These are phyloP conservation scores for Carlito syrichta DNA, from an alignment of 2,113 vertebrate species.

Conservation along the genomic window DNA sequence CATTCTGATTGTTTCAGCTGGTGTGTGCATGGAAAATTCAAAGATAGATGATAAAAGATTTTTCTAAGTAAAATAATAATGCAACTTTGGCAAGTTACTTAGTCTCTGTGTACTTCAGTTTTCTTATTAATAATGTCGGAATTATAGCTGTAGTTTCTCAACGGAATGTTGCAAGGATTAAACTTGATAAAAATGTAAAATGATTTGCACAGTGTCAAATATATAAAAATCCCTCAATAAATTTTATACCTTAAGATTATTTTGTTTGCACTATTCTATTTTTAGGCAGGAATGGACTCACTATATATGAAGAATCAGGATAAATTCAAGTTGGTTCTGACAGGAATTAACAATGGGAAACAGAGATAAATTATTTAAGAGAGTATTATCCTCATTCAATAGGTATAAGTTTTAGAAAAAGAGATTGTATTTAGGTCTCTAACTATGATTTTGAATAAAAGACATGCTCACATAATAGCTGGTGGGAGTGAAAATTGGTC, in stretches of 20 bases:
- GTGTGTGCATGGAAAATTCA: background rate
- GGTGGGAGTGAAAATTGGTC: too few species aligned
- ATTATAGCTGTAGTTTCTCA: background rate
- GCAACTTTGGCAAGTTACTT: background rate
- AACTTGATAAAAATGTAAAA: background rate
- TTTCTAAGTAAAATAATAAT: background rate
- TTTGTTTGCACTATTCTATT: background rate
- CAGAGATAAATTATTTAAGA: background rate
- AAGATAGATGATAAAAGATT: background rate
- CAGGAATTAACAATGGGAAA: background rate
- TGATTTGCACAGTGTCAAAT: background rate
- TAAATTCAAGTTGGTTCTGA: background rate
- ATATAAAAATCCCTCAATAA: background rate
- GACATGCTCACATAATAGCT: too few species aligned
- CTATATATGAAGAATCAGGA: background rate
- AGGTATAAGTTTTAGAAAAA: background rate
- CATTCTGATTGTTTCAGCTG: background rate
- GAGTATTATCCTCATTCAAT: too few species aligned
- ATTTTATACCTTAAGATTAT: background rate
- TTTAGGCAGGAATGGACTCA: background rate
- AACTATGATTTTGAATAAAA: too few species aligned
- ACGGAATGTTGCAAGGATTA: background rate
- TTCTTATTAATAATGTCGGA: background rate
- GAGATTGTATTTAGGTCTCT: too few species aligned
- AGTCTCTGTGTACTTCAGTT: background rate